A percentile compares a stretch with the other conserved stretches of the same genome.
phyloP scores from a whole-genome alignment of 2,888 invertebrate species.

The Seladonia tumulorum region DNA sequence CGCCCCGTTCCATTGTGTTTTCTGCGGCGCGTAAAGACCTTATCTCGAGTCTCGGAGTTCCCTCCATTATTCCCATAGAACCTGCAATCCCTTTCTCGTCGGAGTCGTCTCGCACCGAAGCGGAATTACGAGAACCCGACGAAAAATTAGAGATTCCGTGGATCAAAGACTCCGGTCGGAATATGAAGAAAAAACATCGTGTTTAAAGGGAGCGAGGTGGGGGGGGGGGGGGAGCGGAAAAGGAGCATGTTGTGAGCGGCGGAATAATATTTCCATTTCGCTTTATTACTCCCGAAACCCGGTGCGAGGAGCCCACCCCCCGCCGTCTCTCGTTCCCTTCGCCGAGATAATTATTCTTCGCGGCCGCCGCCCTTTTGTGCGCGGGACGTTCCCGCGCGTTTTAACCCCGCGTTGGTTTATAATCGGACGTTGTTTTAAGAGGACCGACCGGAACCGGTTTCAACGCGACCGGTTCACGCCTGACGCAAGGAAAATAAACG shows the following conservation, averaged over 20 bases:
- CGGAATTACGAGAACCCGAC: not conserved
- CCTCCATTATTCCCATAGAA: not conserved
- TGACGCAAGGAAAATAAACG: constrained; percentile 12
- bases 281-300: constrained; percentile 45
- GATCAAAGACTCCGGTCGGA: constrained; percentile 4
- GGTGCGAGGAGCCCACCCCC: not conserved
- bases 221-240: not conserved
- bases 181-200: not conserved
- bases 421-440: constrained; percentile 56
- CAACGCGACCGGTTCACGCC: not conserved
- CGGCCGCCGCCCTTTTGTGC: constrained; percentile 3
- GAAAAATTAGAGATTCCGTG: constrained; percentile 8
- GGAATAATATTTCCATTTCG: constrained; percentile 64
- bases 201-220: not conserved
- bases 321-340: constrained; percentile 36
- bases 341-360: constrained; percentile 59
- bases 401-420: constrained; percentile 50
- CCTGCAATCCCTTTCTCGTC: not conserved
- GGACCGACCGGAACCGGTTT: constrained; percentile 12
- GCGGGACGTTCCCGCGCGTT: constrained; percentile 43
- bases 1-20: not conserved
- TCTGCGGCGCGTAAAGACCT: not conserved
- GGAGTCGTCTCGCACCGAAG: not conserved
- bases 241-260: not conserved
- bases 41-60: not conserved